These are phyloP conservation scores for Balaenoptera acutorostrata DNA, from an alignment of 2,113 vertebrate species.

Conservation along the genomic window DNA sequence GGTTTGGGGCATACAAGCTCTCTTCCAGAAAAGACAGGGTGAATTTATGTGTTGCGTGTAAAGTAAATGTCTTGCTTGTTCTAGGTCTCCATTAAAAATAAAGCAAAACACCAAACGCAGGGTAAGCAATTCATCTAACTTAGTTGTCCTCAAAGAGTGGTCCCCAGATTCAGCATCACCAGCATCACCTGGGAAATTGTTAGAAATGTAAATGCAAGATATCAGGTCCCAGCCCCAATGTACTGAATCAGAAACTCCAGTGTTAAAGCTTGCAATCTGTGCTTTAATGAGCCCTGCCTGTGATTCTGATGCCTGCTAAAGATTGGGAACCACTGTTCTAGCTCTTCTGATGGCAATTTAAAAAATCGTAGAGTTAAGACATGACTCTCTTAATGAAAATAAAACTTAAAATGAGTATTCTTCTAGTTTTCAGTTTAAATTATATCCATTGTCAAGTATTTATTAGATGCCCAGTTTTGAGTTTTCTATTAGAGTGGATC, in stretches of 20 bases:
- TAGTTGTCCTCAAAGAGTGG: neutral
- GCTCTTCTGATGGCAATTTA: neutral
- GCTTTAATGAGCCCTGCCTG: neutral
- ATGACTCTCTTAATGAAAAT: neutral
- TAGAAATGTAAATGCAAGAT: neutral
- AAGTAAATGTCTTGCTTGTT: neutral
- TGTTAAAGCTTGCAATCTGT: neutral
- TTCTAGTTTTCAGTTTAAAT: conserved; percentile 28
- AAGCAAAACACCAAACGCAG: neutral
- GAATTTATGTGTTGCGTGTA: neutral
- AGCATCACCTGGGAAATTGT: neutral
- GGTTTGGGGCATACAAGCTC: neutral
- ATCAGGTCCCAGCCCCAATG: neutral
- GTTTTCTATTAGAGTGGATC: neutral
- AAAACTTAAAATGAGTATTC: neutral
- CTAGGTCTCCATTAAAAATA: neutral
- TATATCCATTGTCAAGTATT: neutral
- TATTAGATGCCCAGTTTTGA: neutral
- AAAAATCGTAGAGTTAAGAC: neutral
- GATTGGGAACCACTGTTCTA: neutral
- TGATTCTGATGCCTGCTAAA: neutral
- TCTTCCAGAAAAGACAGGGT: neutral
- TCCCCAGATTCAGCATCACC: neutral
- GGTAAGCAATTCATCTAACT: neutral
- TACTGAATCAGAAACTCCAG: neutral